Conservation (phyloP, 2,888 invertebrate species). For the Diaperis boleti region DNA sequence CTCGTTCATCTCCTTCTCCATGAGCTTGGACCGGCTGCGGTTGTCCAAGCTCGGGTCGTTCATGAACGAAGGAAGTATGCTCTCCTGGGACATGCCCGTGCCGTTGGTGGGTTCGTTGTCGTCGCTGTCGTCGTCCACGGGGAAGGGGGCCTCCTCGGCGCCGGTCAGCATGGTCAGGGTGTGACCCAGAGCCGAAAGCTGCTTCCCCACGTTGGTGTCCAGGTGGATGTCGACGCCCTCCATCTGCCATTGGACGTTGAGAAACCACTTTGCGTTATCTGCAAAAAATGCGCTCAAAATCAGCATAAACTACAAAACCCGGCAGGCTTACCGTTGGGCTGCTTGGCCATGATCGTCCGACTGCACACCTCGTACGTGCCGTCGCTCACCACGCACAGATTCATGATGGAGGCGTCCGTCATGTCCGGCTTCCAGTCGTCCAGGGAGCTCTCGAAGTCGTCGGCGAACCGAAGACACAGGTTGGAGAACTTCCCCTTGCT, state of each 20-base stretch:
- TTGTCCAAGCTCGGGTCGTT: slow-evolving; percentile 85
- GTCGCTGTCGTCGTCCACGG: slow-evolving; percentile 81
- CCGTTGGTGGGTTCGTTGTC: slow-evolving; percentile 76
- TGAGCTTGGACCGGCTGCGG: slow-evolving; percentile 88
- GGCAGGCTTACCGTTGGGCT: slow-evolving; percentile 72
- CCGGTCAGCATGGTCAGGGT: slow-evolving; percentile 96
- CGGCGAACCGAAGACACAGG: slow-evolving; percentile 93
- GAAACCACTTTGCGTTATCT: slow-evolving; percentile 97
- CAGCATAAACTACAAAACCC: background rate
- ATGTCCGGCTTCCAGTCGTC: slow-evolving; percentile 98
- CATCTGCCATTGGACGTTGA: slow-evolving; percentile 99
- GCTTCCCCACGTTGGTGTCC: slow-evolving; percentile 96
- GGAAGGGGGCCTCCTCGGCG: slow-evolving; percentile 75
- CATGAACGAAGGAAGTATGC: slow-evolving; percentile 85
- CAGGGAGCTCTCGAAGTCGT: slow-evolving; percentile 95
- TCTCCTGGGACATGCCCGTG: slow-evolving; percentile 74
- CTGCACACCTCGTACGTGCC: slow-evolving; percentile 99
- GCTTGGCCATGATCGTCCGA: slow-evolving; percentile 89
- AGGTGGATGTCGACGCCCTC: slow-evolving; percentile 97
- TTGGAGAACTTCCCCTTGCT: slow-evolving; percentile 93
- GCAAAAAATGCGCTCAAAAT: slow-evolving; percentile 45
- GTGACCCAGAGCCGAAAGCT: slow-evolving; percentile 92
- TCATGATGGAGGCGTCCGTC: slow-evolving; percentile 83
- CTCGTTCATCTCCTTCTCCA: slow-evolving; percentile 98
- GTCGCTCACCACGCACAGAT: slow-evolving; percentile 97